Evolutionary conservation across 2,797 vertebrate species (phyloP).

Genomic region (Pangasius mekongensis): DNA sequence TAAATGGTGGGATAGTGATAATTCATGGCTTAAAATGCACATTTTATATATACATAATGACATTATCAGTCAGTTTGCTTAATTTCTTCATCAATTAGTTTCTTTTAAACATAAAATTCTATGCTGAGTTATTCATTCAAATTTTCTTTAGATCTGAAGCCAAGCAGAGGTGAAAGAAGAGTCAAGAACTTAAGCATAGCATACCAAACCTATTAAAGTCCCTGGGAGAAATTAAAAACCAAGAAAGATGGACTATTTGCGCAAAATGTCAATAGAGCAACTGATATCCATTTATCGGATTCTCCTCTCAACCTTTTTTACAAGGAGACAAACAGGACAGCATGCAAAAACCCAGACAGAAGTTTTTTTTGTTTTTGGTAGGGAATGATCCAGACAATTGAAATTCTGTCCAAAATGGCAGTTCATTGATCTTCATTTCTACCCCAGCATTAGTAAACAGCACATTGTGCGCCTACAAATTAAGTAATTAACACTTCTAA

Average conservation of each 20-base stretch:
- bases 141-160: neutral
- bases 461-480: slow-evolving; percentile 74
- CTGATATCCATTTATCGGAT: slow-evolving; percentile 20
- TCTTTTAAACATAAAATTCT: neutral
- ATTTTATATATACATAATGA: neutral
- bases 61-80: neutral
- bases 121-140: neutral
- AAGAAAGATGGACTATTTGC: slow-evolving; percentile 29
- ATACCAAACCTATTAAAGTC: slow-evolving; percentile 42
- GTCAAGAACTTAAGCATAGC: neutral
- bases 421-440: slow-evolving; percentile 76
- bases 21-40: neutral
- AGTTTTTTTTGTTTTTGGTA: slow-evolving; percentile 61
- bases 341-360: slow-evolving; percentile 61
- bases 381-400: slow-evolving; percentile 63
- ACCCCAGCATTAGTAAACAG: slow-evolving; percentile 74
- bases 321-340: slow-evolving; percentile 52
- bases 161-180: slow-evolving; percentile 11
- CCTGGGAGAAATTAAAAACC: slow-evolving; percentile 19
- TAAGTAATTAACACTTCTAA: slow-evolving; percentile 77
- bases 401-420: slow-evolving; percentile 68
- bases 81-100: neutral
- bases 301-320: slow-evolving; percentile 20
- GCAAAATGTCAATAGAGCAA: slow-evolving; percentile 26
- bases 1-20: neutral